Base-by-base conservation (phyloP, 1,140 invertebrate species). In the Drosophila tropicalis region DNA sequence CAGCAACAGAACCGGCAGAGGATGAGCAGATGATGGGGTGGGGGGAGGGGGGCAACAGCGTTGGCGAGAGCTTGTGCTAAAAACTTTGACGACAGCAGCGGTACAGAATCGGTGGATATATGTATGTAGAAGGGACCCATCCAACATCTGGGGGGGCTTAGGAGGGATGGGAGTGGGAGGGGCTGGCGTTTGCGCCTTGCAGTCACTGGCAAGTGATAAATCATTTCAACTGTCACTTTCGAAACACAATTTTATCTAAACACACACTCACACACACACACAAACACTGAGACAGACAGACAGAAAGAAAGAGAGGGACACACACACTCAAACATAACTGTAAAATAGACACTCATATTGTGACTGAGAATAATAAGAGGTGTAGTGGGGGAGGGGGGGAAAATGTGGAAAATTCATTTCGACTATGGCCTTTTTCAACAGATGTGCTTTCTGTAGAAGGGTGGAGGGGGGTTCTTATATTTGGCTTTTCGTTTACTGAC, bases 211-310 rank as follows among this genome's bases (percentile, higher is more conserved):
- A 87, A 87, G 90, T 91, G 90, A 91, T 91, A 91, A 91, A 91
- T 91, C 90, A 91, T 91, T 91, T 91, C 83, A 90, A 91, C 90
- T 91, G 90, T 91, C 90, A 91, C 90, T 91, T 91, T 91, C 85
- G 90, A 91, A 91, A 91, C 84, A 91, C 90, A 91, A 91, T 91
- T 91, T 91, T 91, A 91, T 91, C 86, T 91, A 91, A 91, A 84
- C 76, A 83, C 76, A 87, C 70, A 87, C 69, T 81, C 60, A 84
- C 40, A 76, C 19, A 77, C 58, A 87, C 70, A 87, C 69, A 85
- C 60, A 84, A 36, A 76, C 19, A 74, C 58, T 0, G 29, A 68
- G n/a, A 57, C 12, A 54, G 19, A 57, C 12, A 54, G 19, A 47
- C 36, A 72, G 10, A 64, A 10, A 56, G 19, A 66, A 2, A 62